Percentiles rank a stretch among this genome's conserved stretches.
These are phyloP conservation scores for Drosophila biarmipes DNA, from an alignment of 1,140 invertebrate species.

Conservation along the genomic window DNA sequence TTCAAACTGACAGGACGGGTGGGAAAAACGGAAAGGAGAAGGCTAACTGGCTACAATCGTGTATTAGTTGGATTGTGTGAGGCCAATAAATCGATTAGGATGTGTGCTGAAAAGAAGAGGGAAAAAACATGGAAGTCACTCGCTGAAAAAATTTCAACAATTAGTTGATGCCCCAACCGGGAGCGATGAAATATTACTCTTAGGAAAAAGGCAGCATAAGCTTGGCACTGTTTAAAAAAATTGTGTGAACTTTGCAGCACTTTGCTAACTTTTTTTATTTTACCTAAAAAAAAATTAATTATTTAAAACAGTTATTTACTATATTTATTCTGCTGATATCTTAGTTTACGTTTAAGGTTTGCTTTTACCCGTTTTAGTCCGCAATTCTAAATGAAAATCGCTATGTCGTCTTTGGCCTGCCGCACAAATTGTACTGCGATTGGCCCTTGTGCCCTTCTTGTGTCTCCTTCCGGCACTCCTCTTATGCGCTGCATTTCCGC, in stretches of 20 bases:
- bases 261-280: too few relatives aligned
- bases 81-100: conserved; percentile 73
- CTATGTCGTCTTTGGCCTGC: conserved; percentile 42
- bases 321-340: too few relatives aligned
- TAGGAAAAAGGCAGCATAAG: neutral
- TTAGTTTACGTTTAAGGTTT: too few relatives aligned
- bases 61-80: conserved; percentile 44
- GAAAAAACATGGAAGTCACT: conserved; percentile 25
- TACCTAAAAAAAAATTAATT: too few relatives aligned
- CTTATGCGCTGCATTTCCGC: conserved; percentile 42
- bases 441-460: conserved; percentile 12
- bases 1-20: conserved; percentile 35
- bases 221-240: neutral
- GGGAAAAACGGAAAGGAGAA: neutral
- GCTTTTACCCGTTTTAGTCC: neutral
- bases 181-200: conserved; percentile 27
- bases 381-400: conserved; percentile 57
- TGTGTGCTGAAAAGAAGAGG: conserved; percentile 32
- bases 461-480: conserved; percentile 27
- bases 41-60: conserved; percentile 23
- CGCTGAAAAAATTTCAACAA: conserved; percentile 10
- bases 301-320: neutral
- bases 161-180: conserved; percentile 2
- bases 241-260: neutral
- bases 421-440: conserved; percentile 18